Conservation (phyloP, 1,140 invertebrate species). For the Drosophila pectinifera region DNA sequence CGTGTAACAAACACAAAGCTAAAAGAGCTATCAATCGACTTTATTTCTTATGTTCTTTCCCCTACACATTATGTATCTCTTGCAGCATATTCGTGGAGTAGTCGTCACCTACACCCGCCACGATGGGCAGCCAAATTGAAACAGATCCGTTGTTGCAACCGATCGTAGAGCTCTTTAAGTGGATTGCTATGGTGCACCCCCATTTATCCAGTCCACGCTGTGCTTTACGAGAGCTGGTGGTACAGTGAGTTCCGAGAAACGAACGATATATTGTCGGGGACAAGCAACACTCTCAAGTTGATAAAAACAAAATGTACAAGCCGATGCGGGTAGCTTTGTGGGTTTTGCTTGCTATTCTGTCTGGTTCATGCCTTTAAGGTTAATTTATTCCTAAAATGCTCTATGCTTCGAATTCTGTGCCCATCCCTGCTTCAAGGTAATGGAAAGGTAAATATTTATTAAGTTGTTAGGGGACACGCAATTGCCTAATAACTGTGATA, state of each 20-base stretch:
- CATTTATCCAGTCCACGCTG: constrained; percentile 2
- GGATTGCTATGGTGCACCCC: constrained; percentile 31
- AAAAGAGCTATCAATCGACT: constrained; percentile 28
- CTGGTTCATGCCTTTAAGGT: too few species aligned
- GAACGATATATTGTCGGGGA: background rate
- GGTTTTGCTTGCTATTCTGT: too few species aligned
- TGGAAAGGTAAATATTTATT: too few species aligned
- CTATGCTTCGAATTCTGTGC: too few species aligned
- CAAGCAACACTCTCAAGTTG: too few species aligned
- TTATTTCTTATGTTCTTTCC: constrained; percentile 9
- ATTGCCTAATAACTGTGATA: too few species aligned
- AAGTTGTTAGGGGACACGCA: too few species aligned
- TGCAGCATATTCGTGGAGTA: constrained; percentile 12
- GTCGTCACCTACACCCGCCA: background rate
- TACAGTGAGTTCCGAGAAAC: constrained; percentile 4
- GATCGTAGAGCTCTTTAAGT: constrained; percentile 19
- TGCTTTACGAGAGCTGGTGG: background rate
- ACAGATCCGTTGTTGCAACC: constrained; percentile 13
- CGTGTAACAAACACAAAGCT: constrained; percentile 80
- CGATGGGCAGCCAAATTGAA: constrained; percentile 15
- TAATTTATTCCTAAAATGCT: too few species aligned
- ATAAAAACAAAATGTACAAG: background rate
- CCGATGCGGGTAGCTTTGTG: background rate
- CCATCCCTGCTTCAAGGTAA: too few species aligned
- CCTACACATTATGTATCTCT: background rate